Evolutionary conservation across 2,113 vertebrate species (phyloP), one percentile per base, ranked within the genome.

Genomic region (Odocoileus virginianus): DNA sequence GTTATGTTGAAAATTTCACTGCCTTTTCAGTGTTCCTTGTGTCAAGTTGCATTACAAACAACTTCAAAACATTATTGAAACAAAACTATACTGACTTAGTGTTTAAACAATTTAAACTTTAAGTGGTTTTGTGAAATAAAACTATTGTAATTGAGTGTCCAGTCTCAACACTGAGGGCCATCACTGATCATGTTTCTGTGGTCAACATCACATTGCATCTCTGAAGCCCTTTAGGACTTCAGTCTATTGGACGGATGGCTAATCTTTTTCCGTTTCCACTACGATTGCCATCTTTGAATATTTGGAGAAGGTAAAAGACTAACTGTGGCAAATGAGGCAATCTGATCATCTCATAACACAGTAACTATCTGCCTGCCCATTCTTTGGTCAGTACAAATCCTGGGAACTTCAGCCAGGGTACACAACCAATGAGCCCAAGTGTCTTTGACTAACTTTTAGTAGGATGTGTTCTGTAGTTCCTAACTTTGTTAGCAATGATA

Each of bases 1-100:
- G 2, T 8, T 54, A 64, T 47, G 0, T 78, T 94, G 55, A 91
- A 87, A 93, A 91, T 78, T 86, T 55, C 36, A 81, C 21, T 84
- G 33, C 21, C 43, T 81, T 27, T 76, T 89, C 6, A 0, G 82
- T 78, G 10, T 33, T 83, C 13, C 54, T 87, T 50, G 3, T 76
- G 23, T 52, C 12, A 84, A 87, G 74, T 28, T 74, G 9, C 25
- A 81, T 36, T 50, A 67, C n/a, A 81, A 81, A 45, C 45, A 87
- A 87, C 89, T 96, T 94, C 15, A 94, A 84, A 95, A 64, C n/a
- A 76, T 94, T 95, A 15, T 93, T 74, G 45, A 76, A 95, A 91
- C 13, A 76, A 82, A 92, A 84, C 40, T 64, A 81, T 21, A 33
- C 54, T 58, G 14, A 36, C 8, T 76, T 92, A 12, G 27, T 85